These are phyloP conservation scores for Cranoglanis bouderius DNA, from an alignment of 2,113 vertebrate genomes.

Conservation along the genomic window DNA sequence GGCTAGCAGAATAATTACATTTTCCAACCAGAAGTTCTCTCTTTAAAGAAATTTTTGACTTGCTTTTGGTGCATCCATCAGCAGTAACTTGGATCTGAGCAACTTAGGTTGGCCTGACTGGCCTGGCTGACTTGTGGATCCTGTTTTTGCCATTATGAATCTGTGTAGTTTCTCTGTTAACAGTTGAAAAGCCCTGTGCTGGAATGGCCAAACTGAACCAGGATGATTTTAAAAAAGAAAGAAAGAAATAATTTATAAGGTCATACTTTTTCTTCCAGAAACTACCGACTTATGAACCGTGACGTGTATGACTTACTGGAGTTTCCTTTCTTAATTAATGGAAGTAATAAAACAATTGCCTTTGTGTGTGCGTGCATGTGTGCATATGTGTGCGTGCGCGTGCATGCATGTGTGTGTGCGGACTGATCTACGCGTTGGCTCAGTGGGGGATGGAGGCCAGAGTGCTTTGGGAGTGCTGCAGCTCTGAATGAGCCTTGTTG, in stretches of 20 bases:
- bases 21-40: conserved; percentile 5
- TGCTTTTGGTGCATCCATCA: neutral
- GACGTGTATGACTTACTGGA: conserved; percentile 44
- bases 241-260: conserved; percentile 9
- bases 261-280: conserved; percentile 29
- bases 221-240: neutral
- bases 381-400: neutral
- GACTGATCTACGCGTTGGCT: conserved; percentile 55
- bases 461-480: conserved; percentile 12
- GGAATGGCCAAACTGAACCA: neutral
- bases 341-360: conserved; percentile 1
- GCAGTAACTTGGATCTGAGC: neutral
- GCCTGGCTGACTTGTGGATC: neutral
- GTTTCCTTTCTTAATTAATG: conserved; percentile 38
- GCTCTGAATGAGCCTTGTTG: conserved; percentile 3
- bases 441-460: conserved; percentile 51
- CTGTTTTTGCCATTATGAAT: conserved; percentile 7
- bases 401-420: conserved; percentile 29
- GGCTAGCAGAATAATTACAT: conserved; percentile 10
- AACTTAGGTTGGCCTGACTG: conserved; percentile 9
- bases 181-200: neutral
- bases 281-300: conserved; percentile 50
- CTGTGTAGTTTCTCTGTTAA: conserved; percentile 1
- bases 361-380: conserved; percentile 21
- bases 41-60: neutral